Evolutionary conservation across 2,113 vertebrate genomes (phyloP).

Genomic region (Nestor notabilis): DNA sequence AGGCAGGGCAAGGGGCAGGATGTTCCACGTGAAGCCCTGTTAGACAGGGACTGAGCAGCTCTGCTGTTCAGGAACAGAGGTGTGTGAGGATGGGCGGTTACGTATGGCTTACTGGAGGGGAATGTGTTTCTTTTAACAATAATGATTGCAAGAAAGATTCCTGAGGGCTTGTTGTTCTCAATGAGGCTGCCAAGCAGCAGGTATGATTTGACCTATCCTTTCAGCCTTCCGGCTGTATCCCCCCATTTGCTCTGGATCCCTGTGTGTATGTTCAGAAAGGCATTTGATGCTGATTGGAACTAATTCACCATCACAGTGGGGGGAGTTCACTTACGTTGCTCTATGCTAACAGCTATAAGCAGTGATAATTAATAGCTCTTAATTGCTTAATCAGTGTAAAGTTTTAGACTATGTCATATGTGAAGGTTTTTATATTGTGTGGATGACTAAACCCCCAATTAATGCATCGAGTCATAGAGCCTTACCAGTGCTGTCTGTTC

Average conservation of each 20-base stretch:
- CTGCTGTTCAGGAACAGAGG: background rate
- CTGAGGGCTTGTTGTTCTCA: background rate
- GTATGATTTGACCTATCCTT: background rate
- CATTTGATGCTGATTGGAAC: constrained; percentile 32
- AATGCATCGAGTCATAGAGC: background rate
- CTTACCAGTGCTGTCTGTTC: background rate
- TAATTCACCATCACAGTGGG: constrained; percentile 31
- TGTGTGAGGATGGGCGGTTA: background rate
- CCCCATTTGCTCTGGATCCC: background rate
- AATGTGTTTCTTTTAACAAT: background rate
- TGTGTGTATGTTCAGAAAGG: constrained; percentile 12
- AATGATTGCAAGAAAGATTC: background rate
- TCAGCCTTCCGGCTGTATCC: background rate
- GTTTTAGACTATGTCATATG: constrained; percentile 12
- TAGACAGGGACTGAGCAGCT: background rate
- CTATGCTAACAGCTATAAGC: constrained; percentile 26
- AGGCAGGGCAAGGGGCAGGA: background rate
- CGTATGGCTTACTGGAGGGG: background rate
- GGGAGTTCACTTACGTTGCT: background rate
- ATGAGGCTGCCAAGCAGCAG: background rate
- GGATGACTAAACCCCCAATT: constrained; percentile 13
- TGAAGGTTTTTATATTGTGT: constrained; percentile 21
- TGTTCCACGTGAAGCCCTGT: background rate
- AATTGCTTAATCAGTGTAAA: constrained; percentile 56
- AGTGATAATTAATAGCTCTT: constrained; percentile 60